Conservation (phyloP, 2,113 vertebrate genomes). For the Tiliqua scincoides region DNA sequence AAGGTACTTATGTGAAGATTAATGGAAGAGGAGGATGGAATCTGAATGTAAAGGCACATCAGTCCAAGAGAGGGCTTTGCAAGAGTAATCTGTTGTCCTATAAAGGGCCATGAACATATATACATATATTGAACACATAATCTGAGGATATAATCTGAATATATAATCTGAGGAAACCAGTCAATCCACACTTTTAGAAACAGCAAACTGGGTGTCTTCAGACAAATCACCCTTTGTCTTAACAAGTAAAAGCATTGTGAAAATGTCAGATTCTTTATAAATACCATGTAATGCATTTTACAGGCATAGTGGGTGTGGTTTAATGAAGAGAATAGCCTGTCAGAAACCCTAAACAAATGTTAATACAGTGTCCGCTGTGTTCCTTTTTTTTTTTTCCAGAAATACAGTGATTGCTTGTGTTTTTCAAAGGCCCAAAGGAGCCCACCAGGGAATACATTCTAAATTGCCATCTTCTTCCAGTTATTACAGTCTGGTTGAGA, state of each 20-base stretch:
- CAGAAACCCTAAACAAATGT: neutral
- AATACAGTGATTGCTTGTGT: neutral
- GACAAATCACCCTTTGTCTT: slow-evolving; percentile 52
- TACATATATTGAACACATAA: too few relatives aligned
- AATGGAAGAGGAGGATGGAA: neutral
- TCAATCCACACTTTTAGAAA: slow-evolving; percentile 38
- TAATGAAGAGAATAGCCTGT: neutral
- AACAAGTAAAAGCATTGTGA: slow-evolving; percentile 33
- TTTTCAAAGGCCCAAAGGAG: neutral
- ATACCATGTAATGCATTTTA: slow-evolving; percentile 25
- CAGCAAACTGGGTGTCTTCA: slow-evolving; percentile 32
- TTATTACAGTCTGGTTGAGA: slow-evolving; percentile 10
- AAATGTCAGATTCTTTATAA: slow-evolving; percentile 71
- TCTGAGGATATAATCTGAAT: too few relatives aligned
- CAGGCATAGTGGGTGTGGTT: neutral
- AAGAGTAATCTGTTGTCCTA: neutral
- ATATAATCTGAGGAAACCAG: neutral
- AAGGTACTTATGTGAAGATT: neutral
- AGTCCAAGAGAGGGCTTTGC: neutral
- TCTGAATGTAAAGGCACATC: neutral
- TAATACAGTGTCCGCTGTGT: neutral
- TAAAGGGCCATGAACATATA: neutral
- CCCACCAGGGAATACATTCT: neutral
- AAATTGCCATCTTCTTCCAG: slow-evolving; percentile 28
- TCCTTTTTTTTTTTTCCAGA: slow-evolving; percentile 39